A percentile compares a stretch with the other conserved stretches of the same genome.
These are phyloP conservation scores for Cheilosia scutellata DNA, from an alignment of 2,888 invertebrate genomes.

Conservation along the genomic window DNA sequence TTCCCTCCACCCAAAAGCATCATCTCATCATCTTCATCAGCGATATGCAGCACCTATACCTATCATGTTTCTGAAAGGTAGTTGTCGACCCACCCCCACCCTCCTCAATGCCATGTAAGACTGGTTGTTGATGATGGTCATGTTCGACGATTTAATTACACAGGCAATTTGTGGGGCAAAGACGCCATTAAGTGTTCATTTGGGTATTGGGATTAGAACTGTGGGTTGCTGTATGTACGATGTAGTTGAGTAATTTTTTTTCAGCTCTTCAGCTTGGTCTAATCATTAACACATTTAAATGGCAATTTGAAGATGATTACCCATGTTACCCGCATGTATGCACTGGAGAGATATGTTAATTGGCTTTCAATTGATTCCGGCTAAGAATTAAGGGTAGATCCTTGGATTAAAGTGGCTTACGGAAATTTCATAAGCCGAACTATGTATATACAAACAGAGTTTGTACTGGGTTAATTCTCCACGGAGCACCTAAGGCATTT, in stretches of 20 bases:
- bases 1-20: neutral
- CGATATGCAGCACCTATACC: neutral
- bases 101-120: neutral
- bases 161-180: constrained; percentile 44
- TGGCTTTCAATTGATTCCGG: constrained; percentile 51
- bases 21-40: neutral
- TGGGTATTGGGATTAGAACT: constrained; percentile 34
- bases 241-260: constrained; percentile 6
- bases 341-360: constrained; percentile 51
- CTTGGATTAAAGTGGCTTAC: constrained; percentile 46
- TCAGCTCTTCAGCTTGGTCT: constrained; percentile 13
- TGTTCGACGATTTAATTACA: constrained; percentile 61
- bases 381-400: neutral
- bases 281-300: constrained; percentile 39
- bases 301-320: constrained; percentile 58
- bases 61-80: neutral
- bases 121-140: constrained; percentile 32
- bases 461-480: constrained; percentile 35
- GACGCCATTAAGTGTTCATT: constrained; percentile 50
- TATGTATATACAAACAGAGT: constrained; percentile 45
- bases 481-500: constrained; percentile 37
- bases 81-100: neutral
- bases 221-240: constrained; percentile 7
- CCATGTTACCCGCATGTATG: neutral
- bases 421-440: constrained; percentile 44